Evolutionary conservation across 2,113 vertebrate genomes (phyloP).

Genomic region (Mugil cephalus): DNA sequence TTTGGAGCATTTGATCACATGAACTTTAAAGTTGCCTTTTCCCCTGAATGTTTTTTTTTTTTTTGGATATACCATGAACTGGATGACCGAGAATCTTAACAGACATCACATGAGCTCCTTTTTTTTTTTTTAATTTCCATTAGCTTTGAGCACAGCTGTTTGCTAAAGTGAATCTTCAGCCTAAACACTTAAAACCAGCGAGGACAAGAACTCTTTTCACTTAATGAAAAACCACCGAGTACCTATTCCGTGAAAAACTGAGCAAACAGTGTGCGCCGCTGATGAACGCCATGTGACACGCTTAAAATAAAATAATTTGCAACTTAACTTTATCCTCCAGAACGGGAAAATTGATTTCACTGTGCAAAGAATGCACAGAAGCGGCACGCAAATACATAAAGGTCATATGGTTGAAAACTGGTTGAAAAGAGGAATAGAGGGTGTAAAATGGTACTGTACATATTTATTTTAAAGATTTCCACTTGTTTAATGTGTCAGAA

Average conservation of each 20-base stretch:
- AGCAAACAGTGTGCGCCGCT: not conserved
- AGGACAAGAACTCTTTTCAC: not conserved
- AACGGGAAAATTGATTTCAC: not conserved
- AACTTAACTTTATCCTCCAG: not conserved
- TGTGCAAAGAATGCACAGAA: not conserved
- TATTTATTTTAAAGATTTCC: not conserved
- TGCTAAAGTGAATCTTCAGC: not conserved
- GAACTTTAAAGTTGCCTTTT: too few species aligned
- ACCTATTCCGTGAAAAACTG: conserved; percentile 2
- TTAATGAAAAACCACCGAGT: not conserved
- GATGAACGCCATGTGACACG: conserved; percentile 4
- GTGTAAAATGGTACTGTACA: too few species aligned
- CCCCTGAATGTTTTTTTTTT: too few species aligned
- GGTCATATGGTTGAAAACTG: not conserved
- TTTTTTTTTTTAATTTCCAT: not conserved
- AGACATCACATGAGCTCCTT: not conserved
- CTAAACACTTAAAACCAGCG: not conserved
- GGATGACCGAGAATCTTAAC: too few species aligned
- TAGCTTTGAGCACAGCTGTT: not conserved
- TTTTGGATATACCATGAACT: too few species aligned
- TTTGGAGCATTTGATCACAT: not conserved
- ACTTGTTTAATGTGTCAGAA: too few species aligned
- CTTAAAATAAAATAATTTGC: conserved; percentile 2
- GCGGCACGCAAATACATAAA: not conserved
- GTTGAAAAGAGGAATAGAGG: not conserved